A percentile compares a stretch with the other conserved stretches of the same genome.
Evolutionary conservation across 2,888 invertebrate species (phyloP).

Genomic region (Drosophila ezoana): DNA sequence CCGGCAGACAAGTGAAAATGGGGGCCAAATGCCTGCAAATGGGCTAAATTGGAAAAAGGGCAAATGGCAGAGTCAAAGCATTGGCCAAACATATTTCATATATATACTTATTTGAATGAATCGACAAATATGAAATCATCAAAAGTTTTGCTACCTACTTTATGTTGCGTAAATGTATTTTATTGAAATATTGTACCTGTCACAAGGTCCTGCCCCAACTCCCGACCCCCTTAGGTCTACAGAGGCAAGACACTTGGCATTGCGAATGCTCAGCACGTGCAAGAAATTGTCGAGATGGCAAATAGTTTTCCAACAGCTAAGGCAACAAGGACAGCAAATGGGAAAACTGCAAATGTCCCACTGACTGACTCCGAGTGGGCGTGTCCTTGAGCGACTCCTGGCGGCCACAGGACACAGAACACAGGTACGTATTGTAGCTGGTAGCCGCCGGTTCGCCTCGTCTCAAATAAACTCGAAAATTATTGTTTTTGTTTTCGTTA

Average conservation of each 20-base stretch:
- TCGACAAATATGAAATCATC: conserved; percentile 70
- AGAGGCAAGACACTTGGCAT: conserved; percentile 52
- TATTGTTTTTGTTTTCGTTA: conserved; percentile 80
- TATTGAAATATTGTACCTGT: conserved; percentile 77
- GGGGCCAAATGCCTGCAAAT: neutral
- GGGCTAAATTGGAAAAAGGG: conserved; percentile 2
- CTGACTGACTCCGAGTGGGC: conserved; percentile 54
- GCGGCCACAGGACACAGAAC: neutral
- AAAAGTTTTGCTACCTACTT: conserved; percentile 52
- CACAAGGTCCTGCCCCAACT: conserved; percentile 9
- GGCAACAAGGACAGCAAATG: conserved; percentile 66
- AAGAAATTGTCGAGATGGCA: conserved; percentile 80
- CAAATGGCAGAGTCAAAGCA: conserved; percentile 1
- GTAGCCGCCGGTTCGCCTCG: conserved; percentile 12
- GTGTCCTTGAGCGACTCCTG: conserved; percentile 13
- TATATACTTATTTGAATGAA: conserved; percentile 49
- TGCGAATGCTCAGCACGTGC: conserved; percentile 74
- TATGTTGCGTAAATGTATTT: conserved; percentile 64
- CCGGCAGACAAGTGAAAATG: conserved; percentile 13
- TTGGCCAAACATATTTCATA: conserved; percentile 10
- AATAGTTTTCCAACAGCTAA: conserved; percentile 74
- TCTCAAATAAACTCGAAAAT: conserved; percentile 72
- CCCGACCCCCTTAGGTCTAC: neutral
- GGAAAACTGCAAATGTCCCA: conserved; percentile 76
- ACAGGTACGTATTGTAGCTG: neutral